Evolutionary conservation across 1,140 invertebrate genomes (phyloP), one percentile per base, ranked within the genome.

Genomic region (Bradysia coprophila): DNA sequence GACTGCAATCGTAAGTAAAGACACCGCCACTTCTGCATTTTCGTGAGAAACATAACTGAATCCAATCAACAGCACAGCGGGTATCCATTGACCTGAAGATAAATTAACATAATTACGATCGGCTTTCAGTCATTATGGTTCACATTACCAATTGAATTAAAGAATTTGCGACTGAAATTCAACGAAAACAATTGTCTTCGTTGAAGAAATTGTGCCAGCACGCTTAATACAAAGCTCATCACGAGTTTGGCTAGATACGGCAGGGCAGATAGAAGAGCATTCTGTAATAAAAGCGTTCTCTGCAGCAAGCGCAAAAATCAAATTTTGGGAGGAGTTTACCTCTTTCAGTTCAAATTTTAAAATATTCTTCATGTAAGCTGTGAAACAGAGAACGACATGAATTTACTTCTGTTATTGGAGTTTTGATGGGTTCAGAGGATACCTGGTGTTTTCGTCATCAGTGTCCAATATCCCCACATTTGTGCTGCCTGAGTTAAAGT

Each of bases 401-500:
- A n/a, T n/a, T n/a, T n/a, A n/a, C n/a, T n/a, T n/a, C n/a, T n/a
- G n/a, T n/a, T n/a, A n/a, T n/a, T n/a, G n/a, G n/a, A n/a, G n/a
- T n/a, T n/a, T n/a, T n/a, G n/a, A n/a, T n/a, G n/a, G n/a, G n/a
- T n/a, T n/a, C n/a, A n/a, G n/a, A n/a, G n/a, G n/a, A n/a, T n/a
- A n/a, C n/a, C n/a, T 0, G 94, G 93, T 51, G 97, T 78, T 61
- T 91, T 77, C 0, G 89, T 93, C 16, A 96, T 65, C 24, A 97
- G 67, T 2, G 84, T 93, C 68, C 91, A 95, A 57, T 88, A 93
- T 2, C 89, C 89, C 90, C 89, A 96, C 54, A 88, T 91, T 53
- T 92, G 84, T 2, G 84, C 81, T 53, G 84, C 81, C 53, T 96
- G 88, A 0, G 75, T 76, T 1, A 89, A 64, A 19, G 89, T 69